Evolutionary conservation across 1,140 invertebrate genomes (phyloP).

Genomic region (Neelides sp.): DNA sequence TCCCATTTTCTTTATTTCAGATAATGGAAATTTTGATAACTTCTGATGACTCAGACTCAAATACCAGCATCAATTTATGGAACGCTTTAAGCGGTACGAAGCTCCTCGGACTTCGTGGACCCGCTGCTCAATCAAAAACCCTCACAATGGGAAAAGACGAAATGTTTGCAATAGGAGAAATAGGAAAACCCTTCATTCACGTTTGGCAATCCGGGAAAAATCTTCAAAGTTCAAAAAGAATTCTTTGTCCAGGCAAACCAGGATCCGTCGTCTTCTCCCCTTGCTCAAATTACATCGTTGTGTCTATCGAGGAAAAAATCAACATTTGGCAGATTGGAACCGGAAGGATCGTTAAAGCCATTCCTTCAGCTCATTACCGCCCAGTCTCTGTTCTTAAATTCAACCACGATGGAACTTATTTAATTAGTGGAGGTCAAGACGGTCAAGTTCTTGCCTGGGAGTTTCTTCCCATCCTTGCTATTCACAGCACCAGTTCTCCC

Average conservation of each 20-base stretch:
- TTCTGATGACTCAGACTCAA: conserved; percentile 11
- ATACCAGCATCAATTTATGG: conserved; percentile 24
- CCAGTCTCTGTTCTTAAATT: conserved; percentile 58
- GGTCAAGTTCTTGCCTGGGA: conserved; percentile 68
- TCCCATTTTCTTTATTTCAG: neutral
- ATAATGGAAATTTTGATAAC: conserved; percentile 24
- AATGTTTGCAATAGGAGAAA: conserved; percentile 19
- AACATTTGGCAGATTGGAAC: conserved; percentile 69
- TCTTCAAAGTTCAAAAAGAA: conserved; percentile 35
- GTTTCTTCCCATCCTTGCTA: conserved; percentile 38
- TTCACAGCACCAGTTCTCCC: conserved; percentile 38
- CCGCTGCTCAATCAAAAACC: conserved; percentile 14
- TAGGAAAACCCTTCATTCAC: conserved; percentile 28
- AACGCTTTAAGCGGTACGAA: conserved; percentile 24
- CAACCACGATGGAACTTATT: conserved; percentile 54
- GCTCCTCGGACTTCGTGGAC: conserved; percentile 22
- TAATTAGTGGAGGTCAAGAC: conserved; percentile 67
- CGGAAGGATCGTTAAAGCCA: conserved; percentile 56
- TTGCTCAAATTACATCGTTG: conserved; percentile 55
- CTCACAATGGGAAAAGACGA: conserved; percentile 21
- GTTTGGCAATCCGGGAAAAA: conserved; percentile 26
- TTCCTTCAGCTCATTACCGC: conserved; percentile 62
- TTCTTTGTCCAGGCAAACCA: conserved; percentile 65
- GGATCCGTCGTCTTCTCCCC: conserved; percentile 52
- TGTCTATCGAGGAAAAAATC: conserved; percentile 64